Conservation (phyloP, 2,797 vertebrate genomes). For the Petrocephalus schoutedeni region DNA sequence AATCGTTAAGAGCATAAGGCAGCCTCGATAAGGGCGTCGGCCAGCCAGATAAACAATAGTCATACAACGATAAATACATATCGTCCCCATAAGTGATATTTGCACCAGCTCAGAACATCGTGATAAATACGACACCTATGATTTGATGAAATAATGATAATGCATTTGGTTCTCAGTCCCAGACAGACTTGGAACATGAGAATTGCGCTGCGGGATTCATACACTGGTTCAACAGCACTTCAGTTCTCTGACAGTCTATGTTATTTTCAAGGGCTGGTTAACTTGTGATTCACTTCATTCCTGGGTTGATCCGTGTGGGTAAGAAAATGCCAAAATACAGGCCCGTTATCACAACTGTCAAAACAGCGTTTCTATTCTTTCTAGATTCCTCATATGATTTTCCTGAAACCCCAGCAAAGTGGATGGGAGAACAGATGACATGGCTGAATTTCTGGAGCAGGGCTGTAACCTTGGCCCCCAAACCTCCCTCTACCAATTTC, state of each 20-base stretch:
- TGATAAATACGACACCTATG: background rate
- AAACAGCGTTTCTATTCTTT: background rate
- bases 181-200: background rate
- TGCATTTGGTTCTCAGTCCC: background rate
- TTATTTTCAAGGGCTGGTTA: background rate
- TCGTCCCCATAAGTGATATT: conserved; percentile 23
- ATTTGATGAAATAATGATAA: conserved; percentile 22
- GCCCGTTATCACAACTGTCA: background rate
- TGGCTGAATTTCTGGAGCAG: background rate
- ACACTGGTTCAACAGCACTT: background rate
- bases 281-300: background rate
- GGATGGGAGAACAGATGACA: background rate
- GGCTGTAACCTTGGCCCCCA: background rate
- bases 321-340: background rate
- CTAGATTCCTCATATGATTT: background rate
- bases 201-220: background rate
- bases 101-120: background rate
- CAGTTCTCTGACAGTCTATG: background rate
- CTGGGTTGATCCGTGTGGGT: background rate
- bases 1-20: background rate
- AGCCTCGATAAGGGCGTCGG: background rate
- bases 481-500: background rate
- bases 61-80: conserved; percentile 19
- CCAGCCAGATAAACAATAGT: conserved; percentile 19
- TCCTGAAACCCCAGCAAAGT: background rate